These are phyloP conservation scores for Cotesia glomerata DNA, from an alignment of 1,140 invertebrate species.

Conservation along the genomic window DNA sequence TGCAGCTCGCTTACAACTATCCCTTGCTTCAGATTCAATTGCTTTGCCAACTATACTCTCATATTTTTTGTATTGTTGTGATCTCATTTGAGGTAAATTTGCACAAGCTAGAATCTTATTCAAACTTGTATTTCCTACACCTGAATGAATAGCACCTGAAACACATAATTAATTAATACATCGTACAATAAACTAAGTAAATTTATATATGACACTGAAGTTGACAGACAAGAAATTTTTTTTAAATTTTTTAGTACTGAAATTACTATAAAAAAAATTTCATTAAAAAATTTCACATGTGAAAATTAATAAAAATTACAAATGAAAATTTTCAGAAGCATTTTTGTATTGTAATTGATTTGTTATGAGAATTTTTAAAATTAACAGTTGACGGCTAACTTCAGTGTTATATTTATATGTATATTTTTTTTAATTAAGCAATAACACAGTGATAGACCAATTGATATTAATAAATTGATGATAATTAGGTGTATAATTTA, in stretches of 20 bases:
- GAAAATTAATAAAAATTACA: too few relatives aligned
- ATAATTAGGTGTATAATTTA: too few relatives aligned
- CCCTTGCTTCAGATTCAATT: constrained; percentile 22
- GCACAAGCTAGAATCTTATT: constrained; percentile 26
- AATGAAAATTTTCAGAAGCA: too few relatives aligned
- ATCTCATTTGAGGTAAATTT: constrained; percentile 19
- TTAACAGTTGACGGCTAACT: not conserved
- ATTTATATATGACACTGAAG: not conserved
- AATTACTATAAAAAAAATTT: too few relatives aligned
- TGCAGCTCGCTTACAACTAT: constrained; percentile 24
- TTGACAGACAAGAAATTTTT: not conserved
- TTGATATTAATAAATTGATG: too few relatives aligned
- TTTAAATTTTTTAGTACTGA: not conserved
- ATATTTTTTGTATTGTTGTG: constrained; percentile 17
- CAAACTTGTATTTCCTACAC: constrained; percentile 14
- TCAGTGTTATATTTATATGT: too few relatives aligned
- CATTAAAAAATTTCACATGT: too few relatives aligned
- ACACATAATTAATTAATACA: constrained; percentile 7
- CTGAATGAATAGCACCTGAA: constrained; percentile 28
- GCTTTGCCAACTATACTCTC: constrained; percentile 20
- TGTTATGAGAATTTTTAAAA: not conserved
- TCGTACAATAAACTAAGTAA: not conserved
- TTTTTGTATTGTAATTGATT: too few relatives aligned
- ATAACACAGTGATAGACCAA: too few relatives aligned
- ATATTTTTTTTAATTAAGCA: too few relatives aligned